phyloP scores from a whole-genome alignment of 2,888 invertebrate genomes.

The Koerneria pararmatus region DNA sequence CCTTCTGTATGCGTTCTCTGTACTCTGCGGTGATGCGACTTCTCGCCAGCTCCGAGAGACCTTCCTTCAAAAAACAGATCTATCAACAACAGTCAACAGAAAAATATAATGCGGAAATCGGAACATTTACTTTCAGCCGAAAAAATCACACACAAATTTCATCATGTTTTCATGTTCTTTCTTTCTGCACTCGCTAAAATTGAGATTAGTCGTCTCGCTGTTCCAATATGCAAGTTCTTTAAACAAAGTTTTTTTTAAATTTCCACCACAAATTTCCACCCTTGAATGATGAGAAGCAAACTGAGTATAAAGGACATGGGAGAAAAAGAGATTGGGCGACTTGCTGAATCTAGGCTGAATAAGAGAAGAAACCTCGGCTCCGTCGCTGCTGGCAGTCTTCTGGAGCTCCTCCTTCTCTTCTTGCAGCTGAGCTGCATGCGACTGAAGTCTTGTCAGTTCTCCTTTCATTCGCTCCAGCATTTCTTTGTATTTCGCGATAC shows the following conservation, averaged over 20 bases:
- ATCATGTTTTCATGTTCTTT: too few relatives aligned
- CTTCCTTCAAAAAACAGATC: slow-evolving; percentile 22
- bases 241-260: too few relatives aligned
- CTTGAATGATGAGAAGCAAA: too few relatives aligned
- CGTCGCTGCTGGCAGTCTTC: slow-evolving; percentile 22
- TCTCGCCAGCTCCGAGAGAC: slow-evolving; percentile 32
- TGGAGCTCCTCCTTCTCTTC: slow-evolving; percentile 53
- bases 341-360: too few relatives aligned
- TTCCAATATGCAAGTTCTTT: too few relatives aligned
- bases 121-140: background rate
- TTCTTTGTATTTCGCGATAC: slow-evolving; percentile 37
- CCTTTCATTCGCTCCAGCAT: slow-evolving; percentile 51
- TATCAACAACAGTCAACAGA: background rate
- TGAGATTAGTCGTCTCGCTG: too few relatives aligned
- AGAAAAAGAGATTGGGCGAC: too few relatives aligned
- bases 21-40: slow-evolving; percentile 46
- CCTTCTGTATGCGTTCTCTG: slow-evolving; percentile 47
- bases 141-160: too few relatives aligned
- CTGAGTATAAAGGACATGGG: background rate
- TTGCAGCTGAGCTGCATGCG: too few relatives aligned
- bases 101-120: background rate
- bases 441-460: slow-evolving; percentile 40
- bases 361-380: slow-evolving; percentile 24
- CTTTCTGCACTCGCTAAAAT: too few relatives aligned
- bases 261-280: too few relatives aligned